phyloP scores from a whole-genome alignment of 1,140 invertebrate genomes.

The Cydia amplana region DNA sequence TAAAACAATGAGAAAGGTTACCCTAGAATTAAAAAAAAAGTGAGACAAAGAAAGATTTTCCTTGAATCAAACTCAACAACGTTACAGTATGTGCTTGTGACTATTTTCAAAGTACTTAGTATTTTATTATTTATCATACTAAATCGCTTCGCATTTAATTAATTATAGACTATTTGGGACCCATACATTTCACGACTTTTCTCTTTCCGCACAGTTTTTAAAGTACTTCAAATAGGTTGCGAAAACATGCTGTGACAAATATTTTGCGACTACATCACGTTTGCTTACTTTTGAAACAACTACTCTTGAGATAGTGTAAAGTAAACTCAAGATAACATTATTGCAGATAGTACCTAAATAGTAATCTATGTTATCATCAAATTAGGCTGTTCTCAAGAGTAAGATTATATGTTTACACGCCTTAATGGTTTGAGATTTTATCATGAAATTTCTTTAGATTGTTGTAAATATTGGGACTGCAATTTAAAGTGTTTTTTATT shows the following conservation, averaged over 20 bases:
- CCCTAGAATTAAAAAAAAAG: no score
- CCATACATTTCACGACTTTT: no score
- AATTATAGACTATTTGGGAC: no score
- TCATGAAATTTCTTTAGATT: not conserved
- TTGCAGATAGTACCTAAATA: conserved; percentile 3
- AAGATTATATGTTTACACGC: not conserved
- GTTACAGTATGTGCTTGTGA: no score
- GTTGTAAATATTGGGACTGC: not conserved
- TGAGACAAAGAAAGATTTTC: no score
- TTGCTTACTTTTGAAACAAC: not conserved
- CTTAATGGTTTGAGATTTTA: not conserved
- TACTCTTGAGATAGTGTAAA: not conserved
- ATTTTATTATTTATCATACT: no score
- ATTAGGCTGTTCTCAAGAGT: not conserved
- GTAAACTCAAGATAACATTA: conserved; percentile 8
- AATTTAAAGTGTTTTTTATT: not conserved
- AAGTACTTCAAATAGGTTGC: not conserved
- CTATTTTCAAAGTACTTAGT: no score
- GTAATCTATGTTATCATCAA: not conserved
- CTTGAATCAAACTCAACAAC: no score
- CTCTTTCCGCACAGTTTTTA: no score
- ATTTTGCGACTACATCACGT: not conserved
- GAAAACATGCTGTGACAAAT: not conserved
- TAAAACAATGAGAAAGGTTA: no score
- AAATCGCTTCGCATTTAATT: not conserved